These are phyloP conservation scores for Sebastes vulpes DNA, from an alignment of 2,797 vertebrate species.

Conservation along the genomic window DNA sequence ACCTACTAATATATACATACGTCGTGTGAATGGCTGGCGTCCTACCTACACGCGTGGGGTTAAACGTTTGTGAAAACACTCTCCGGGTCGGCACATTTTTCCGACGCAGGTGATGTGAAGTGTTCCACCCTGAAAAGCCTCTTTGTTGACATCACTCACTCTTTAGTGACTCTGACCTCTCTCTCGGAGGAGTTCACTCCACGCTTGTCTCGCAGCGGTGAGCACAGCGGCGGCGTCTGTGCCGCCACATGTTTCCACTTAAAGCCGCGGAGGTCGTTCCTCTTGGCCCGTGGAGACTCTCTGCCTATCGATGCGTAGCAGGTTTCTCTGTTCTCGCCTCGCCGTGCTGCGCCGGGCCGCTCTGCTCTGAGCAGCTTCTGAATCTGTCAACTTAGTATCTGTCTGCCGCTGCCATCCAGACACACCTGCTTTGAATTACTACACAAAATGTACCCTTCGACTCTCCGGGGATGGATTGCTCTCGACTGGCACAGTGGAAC, in stretches of 20 bases:
- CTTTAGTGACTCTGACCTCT: slow-evolving; percentile 53
- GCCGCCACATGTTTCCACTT: slow-evolving; percentile 52
- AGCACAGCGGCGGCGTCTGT: background rate
- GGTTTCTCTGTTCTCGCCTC: slow-evolving; percentile 44
- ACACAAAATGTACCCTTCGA: background rate
- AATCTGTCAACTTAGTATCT: slow-evolving; percentile 57
- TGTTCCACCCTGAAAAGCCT: slow-evolving; percentile 70
- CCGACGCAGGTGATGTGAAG: slow-evolving; percentile 74
- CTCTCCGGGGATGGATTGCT: slow-evolving; percentile 26
- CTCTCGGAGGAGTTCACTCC: slow-evolving; percentile 34
- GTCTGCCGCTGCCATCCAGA: slow-evolving; percentile 29
- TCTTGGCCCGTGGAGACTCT: slow-evolving; percentile 45
- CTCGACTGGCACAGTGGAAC: slow-evolving; percentile 50
- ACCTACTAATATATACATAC: slow-evolving; percentile 28
- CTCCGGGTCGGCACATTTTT: slow-evolving; percentile 69
- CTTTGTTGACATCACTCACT: slow-evolving; percentile 72
- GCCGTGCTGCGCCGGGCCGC: background rate
- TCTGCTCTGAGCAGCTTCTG: slow-evolving; percentile 17
- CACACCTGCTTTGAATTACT: slow-evolving; percentile 65
- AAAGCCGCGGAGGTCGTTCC: slow-evolving; percentile 15
- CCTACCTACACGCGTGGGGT: slow-evolving; percentile 49
- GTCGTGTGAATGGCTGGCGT: slow-evolving; percentile 41
- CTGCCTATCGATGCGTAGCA: slow-evolving; percentile 25
- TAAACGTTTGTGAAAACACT: slow-evolving; percentile 77
- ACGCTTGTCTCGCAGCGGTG: slow-evolving; percentile 7